Evolutionary conservation across 1,140 invertebrate genomes (phyloP).

Genomic region (Coptotermes formosanus): DNA sequence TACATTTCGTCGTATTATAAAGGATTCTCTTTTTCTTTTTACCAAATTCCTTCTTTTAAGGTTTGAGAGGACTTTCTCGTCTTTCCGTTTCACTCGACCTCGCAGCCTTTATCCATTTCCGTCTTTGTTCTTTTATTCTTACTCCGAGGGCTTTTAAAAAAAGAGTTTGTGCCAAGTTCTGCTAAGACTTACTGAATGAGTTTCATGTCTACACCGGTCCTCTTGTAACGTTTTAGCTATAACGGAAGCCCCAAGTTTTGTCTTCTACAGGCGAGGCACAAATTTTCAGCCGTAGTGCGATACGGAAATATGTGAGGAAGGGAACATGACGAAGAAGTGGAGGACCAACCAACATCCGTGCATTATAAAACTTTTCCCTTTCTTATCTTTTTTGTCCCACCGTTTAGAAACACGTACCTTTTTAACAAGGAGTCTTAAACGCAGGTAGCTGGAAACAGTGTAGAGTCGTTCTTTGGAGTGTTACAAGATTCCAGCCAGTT

Average conservation of each 20-base stretch:
- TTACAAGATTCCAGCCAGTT: too few relatives aligned
- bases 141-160: neutral
- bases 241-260: constrained; percentile 4
- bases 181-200: neutral
- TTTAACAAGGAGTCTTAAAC: neutral
- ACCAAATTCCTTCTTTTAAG: constrained; percentile 2
- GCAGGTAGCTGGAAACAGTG: neutral
- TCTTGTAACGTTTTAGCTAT: neutral
- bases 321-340: neutral
- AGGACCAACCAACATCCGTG: neutral
- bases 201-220: neutral
- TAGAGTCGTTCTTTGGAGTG: neutral
- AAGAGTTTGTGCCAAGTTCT: neutral
- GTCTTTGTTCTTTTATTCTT: neutral
- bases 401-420: neutral
- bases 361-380: neutral
- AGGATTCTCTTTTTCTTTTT: neutral
- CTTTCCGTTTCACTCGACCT: constrained; percentile 9
- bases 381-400: neutral
- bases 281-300: neutral
- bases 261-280: neutral
- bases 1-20: constrained; percentile 16
- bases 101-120: neutral
- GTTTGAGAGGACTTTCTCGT: neutral
- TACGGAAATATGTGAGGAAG: neutral